Evolutionary conservation across 1,140 invertebrate genomes (phyloP), one percentile per base, ranked within the genome.

Genomic region (Venturia canescens): DNA sequence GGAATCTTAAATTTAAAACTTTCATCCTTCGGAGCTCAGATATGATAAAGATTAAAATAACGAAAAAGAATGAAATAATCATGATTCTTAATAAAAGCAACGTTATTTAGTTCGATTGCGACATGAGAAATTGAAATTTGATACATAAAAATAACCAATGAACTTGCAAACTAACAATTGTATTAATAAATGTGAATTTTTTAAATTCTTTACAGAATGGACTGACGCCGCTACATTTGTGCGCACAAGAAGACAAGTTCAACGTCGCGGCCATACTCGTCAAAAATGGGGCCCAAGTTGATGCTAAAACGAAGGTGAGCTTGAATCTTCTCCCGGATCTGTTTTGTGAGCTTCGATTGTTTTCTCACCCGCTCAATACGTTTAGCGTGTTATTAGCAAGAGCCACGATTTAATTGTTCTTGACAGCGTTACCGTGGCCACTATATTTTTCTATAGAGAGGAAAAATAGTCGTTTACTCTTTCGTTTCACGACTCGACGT

Each of bases 221-320:
- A 67, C 92, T 99, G 50, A 97, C 97, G 9, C 96, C 98, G 26
- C 92, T 99, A 67, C 98, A 99, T 93, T 92, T 99, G 80, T 97
- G 95, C 92, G 95, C 96, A 69, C 98, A 99, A 93, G 98, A 99
- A 91, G 98, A 99, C 83, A 95, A 96, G 87, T 96, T 97, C 0
- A 94, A 95, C 74, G 97, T 98, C 7, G 97, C 98, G 3, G 94
- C 95, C 81, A 94, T 98, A 80, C 93, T 99, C 18, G 93, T 98
- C 5, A 95, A 96, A 83, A 95, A 96, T 86, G 95, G 95, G 77
- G 97, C 97, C 63, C 93, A 96, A 76, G 95, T 97, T 82, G 96
- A 97, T 86, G 93, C 95, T 6, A 94, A 94, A 82, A 98, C 97
- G 0, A 97, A 98, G 90, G 94, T 95, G 87, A 84, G 63, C 69